Conservation (phyloP, 2,888 invertebrate genomes). For the Caenorhabditis uteleia region DNA sequence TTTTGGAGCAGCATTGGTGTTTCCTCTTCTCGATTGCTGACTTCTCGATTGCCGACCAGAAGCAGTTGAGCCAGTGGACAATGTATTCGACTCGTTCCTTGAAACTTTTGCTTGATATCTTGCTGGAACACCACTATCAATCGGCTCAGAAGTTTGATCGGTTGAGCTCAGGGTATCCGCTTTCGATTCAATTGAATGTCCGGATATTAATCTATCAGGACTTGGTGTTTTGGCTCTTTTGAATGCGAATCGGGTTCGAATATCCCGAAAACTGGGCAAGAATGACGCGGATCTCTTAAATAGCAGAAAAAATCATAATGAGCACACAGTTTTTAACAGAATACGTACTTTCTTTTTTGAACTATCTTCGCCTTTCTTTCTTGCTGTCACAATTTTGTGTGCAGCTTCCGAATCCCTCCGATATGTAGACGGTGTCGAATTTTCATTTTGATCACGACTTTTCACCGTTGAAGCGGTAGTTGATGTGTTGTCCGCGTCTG, state of each 20-base stretch:
- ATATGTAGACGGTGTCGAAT: slow-evolving; percentile 1
- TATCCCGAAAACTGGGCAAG: slow-evolving; percentile 28
- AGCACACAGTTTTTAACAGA: too few species aligned
- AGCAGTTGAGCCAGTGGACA: slow-evolving; percentile 21
- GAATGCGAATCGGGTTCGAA: slow-evolving; percentile 16
- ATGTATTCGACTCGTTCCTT: slow-evolving; percentile 23
- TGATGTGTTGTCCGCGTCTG: slow-evolving; percentile 8
- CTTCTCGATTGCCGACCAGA: slow-evolving; percentile 32
- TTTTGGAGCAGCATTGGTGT: slow-evolving; percentile 24
- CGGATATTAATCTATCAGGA: slow-evolving; percentile 18
- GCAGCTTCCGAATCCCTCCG: slow-evolving; percentile 26
- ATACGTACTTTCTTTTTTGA: slow-evolving; percentile 25
- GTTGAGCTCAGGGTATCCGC: slow-evolving; percentile 21
- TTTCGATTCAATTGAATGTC: background rate
- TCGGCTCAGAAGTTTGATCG: slow-evolving; percentile 7
- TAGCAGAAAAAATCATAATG: too few species aligned
- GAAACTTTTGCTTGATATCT: slow-evolving; percentile 14
- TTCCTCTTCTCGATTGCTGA: slow-evolving; percentile 22
- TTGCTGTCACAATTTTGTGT: slow-evolving; percentile 21
- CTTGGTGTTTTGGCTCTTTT: slow-evolving; percentile 24
- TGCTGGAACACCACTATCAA: background rate
- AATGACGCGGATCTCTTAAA: slow-evolving; percentile 30
- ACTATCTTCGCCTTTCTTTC: slow-evolving; percentile 9
- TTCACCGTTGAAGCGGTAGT: slow-evolving; percentile 5
- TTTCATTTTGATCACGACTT: background rate